Conservation (phyloP, 2,888 invertebrate genomes). For the Caenorhabditis virilis region DNA sequence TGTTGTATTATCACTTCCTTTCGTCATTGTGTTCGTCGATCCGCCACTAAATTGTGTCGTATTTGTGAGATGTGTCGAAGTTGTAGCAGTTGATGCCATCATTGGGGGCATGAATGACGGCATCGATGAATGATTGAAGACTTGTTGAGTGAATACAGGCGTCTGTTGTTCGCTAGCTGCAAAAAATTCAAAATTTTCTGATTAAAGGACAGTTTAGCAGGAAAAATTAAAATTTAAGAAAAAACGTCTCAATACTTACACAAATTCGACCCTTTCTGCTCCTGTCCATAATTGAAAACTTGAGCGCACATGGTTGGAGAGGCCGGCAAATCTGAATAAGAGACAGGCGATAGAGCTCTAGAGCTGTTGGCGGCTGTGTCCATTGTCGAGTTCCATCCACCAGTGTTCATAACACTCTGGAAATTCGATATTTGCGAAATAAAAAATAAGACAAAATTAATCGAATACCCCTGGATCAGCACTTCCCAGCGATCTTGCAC, state of each 20-base stretch:
- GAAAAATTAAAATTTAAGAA: background rate
- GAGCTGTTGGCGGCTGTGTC: conserved; percentile 55
- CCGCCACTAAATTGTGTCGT: conserved; percentile 21
- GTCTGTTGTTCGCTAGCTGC: conserved; percentile 7
- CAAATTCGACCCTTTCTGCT: background rate
- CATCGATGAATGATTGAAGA: background rate
- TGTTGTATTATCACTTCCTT: background rate
- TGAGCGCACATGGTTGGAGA: conserved; percentile 57
- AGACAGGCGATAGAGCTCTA: conserved; percentile 53
- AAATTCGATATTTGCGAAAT: background rate
- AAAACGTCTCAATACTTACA: background rate
- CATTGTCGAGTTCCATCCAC: conserved; percentile 45
- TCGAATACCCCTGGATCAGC: conserved; percentile 9
- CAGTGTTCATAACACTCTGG: conserved; percentile 28
- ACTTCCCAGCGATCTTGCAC: conserved; percentile 19
- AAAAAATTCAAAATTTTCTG: background rate
- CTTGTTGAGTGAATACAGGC: background rate
- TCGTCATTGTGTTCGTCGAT: conserved; percentile 34
- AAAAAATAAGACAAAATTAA: background rate
- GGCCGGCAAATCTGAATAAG: conserved; percentile 57
- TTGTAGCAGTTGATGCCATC: background rate
- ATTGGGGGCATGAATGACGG: background rate
- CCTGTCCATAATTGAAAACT: background rate
- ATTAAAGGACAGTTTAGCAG: background rate
- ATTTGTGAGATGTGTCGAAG: conserved; percentile 8